Evolutionary conservation across 2,113 vertebrate genomes (phyloP).

Genomic region (Brachionichthys hirsutus): DNA sequence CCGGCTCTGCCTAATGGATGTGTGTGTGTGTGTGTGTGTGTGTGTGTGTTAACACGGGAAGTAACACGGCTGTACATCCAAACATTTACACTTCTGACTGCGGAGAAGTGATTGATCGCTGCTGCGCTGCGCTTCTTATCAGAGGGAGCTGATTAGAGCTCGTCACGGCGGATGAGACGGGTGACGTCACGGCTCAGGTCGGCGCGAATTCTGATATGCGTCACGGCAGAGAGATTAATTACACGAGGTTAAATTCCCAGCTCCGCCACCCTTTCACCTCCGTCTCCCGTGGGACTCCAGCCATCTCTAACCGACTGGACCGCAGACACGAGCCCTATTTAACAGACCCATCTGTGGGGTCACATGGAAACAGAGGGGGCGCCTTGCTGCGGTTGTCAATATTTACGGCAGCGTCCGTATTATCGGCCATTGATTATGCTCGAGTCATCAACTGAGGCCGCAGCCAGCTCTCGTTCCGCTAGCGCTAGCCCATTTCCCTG

Average conservation of each 20-base stretch:
- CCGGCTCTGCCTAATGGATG: slow-evolving; percentile 42
- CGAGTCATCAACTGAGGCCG: slow-evolving; percentile 48
- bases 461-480: slow-evolving; percentile 38
- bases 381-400: slow-evolving; percentile 54
- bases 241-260: slow-evolving; percentile 12
- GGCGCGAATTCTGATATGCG: slow-evolving; percentile 31
- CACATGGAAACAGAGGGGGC: slow-evolving; percentile 31
- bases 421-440: slow-evolving; percentile 64
- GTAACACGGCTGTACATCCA: slow-evolving; percentile 61
- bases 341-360: slow-evolving; percentile 47
- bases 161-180: slow-evolving; percentile 15
- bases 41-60: slow-evolving; percentile 64
- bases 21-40: slow-evolving; percentile 31
- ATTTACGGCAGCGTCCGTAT: slow-evolving; percentile 40
- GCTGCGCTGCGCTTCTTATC: slow-evolving; percentile 45
- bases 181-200: slow-evolving; percentile 31
- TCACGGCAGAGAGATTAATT: neutral
- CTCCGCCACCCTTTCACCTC: slow-evolving; percentile 48
- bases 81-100: slow-evolving; percentile 62
- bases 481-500: slow-evolving; percentile 41
- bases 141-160: slow-evolving; percentile 35
- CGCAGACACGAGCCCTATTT: slow-evolving; percentile 25
- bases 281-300: slow-evolving; percentile 31
- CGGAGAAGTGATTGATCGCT: slow-evolving; percentile 47
- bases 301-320: slow-evolving; percentile 41